Evolutionary conservation across 2,888 invertebrate species (phyloP).

Genomic region (Cantharis lateralis): DNA sequence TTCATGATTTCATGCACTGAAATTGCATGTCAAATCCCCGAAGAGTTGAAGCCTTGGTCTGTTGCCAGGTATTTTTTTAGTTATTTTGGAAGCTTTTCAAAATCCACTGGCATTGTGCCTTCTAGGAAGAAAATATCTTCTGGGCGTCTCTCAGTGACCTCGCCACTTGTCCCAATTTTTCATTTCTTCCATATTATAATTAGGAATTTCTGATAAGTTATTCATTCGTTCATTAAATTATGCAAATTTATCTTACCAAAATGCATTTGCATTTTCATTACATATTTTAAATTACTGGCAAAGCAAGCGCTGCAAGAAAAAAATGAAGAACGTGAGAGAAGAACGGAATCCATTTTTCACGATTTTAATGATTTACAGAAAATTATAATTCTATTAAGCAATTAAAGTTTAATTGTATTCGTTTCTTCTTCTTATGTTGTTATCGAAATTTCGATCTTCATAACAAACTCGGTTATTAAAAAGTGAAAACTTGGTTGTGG

Average conservation of each 20-base stretch:
- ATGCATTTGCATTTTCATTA: neutral
- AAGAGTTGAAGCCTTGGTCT: neutral
- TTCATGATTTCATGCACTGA: neutral
- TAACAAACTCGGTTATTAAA: neutral
- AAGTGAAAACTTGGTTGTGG: neutral
- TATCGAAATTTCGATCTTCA: neutral
- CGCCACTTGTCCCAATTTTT: neutral
- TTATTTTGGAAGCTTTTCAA: no score
- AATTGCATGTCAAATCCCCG: neutral
- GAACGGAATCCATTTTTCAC: neutral
- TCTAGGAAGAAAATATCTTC: no score
- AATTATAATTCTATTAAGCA: neutral
- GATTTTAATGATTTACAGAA: neutral
- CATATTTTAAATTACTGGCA: neutral
- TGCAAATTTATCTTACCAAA: neutral
- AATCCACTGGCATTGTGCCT: no score
- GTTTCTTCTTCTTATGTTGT: neutral
- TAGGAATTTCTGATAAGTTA: neutral
- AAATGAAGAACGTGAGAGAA: neutral
- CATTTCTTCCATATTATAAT: neutral
- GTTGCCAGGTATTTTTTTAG: neutral
- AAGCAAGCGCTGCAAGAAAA: neutral
- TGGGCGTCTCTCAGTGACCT: neutral
- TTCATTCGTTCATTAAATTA: neutral
- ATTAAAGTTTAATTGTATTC: neutral